phyloP scores from a whole-genome alignment of 2,797 vertebrate species.

The Mus minutoides region DNA sequence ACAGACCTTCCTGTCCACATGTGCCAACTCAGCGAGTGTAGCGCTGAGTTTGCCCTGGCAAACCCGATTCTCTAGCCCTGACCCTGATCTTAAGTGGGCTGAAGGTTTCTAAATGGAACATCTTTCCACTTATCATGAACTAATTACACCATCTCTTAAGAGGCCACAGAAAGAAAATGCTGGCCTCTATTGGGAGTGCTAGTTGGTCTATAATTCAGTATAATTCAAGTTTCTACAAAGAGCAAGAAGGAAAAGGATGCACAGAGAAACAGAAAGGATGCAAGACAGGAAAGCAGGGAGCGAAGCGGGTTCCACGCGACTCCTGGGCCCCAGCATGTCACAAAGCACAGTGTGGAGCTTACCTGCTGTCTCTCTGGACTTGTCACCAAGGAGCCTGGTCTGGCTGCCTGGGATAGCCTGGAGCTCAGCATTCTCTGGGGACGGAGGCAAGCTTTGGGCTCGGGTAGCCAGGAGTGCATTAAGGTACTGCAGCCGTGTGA shows the following conservation, averaged over 20 bases:
- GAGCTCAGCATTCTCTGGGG: constrained; percentile 90
- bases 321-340: not conserved
- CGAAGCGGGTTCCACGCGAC: fast-evolving
- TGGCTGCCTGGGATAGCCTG: constrained; percentile 94
- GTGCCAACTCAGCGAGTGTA: not conserved
- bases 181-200: not conserved
- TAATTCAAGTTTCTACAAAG: not conserved
- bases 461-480: constrained; percentile 93
- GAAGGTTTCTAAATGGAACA: not conserved
- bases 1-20: not conserved
- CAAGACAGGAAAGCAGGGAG: not conserved
- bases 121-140: not conserved
- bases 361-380: constrained; percentile 88
- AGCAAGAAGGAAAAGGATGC: not conserved
- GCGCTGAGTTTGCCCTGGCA: not conserved
- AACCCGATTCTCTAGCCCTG: not conserved
- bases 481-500: constrained; percentile 94
- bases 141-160: not conserved
- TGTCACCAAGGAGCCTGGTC: constrained; percentile 92
- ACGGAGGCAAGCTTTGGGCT: constrained; percentile 86
- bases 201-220: not conserved
- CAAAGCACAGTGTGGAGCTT: not conserved
- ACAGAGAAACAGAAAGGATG: not conserved
- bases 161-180: not conserved
- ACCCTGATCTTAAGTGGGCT: not conserved